Base-by-base conservation (phyloP, 2,113 vertebrate genomes). In the Alligator mississippiensis region DNA sequence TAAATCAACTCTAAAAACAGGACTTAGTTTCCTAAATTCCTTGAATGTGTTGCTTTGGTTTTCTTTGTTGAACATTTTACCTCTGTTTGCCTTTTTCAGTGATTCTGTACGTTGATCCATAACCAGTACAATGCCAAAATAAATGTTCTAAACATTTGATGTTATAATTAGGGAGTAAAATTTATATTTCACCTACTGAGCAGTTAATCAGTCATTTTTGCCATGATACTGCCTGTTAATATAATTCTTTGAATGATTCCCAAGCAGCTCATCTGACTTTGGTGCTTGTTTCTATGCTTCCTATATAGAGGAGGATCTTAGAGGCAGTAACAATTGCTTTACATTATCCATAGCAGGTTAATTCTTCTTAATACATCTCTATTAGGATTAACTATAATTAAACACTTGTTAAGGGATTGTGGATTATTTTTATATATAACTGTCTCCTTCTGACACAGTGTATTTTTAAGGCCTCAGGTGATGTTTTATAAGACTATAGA, bases 51-150 rank as follows among this genome's bases (percentile, higher is more conserved):
- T 76, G 47, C 9, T 47, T 47, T 47, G 47, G 47, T 47, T 47
- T 47, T 47, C 47, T 47, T 47, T 47, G 47, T 47, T 30, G 55
- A 58, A 77, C 19, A 27, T 58, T 18, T 59, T 59, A 77, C 18
- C 17, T 10, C 13, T 77, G 54, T 58, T 55, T 21, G 1, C 8
- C 47, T 77, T 55, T 55, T 11, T 87, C 11, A 66, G 16, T 55
- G 2, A 0, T 81, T 58, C 75, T 54, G 2, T 62, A 63, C 1
- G 3, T 27, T 55, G 28, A 7, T 15, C 3, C 4, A 1, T 34
- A 22, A 8, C 54, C 38, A 86, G 70, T 54, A 54, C 64, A 16
- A 72, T 1, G 0, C 3, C 82, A 13, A 79, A 72, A 84, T 6
- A 1, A 6, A 62, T 66, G 13, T 25, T 60, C 47, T 74, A 90